These are phyloP conservation scores for Alsophila aescularia DNA, from an alignment of 2,888 invertebrate species.

Conservation along the genomic window DNA sequence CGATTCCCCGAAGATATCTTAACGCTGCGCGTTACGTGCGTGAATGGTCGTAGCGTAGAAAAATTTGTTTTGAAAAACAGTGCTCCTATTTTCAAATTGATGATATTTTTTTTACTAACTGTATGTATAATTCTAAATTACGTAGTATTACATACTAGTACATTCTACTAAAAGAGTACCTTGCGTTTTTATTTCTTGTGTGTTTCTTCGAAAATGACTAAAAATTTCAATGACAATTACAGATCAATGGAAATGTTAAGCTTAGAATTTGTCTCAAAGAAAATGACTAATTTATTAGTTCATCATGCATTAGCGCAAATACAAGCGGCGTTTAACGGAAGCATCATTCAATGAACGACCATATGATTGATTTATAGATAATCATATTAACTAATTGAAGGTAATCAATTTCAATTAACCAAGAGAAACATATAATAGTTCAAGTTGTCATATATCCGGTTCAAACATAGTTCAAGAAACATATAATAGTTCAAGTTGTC, in stretches of 20 bases:
- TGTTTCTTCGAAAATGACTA: too few species aligned
- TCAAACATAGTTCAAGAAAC: not conserved
- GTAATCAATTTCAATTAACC: conserved; percentile 10
- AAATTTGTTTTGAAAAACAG: not conserved
- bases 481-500: not conserved
- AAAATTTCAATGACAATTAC: too few species aligned
- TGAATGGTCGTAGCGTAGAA: too few species aligned
- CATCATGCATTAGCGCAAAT: not conserved
- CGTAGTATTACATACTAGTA: too few species aligned
- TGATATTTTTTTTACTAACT: too few species aligned
- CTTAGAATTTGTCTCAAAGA: too few species aligned
- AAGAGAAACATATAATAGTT: not conserved
- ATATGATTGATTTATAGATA: conserved; percentile 9
- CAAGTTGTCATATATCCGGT: not conserved
- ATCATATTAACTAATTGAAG: conserved; percentile 3
- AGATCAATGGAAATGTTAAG: too few species aligned
- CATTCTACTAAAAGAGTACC: too few species aligned
- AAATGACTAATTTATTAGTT: not conserved
- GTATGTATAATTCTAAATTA: too few species aligned
- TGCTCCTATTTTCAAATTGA: not conserved
- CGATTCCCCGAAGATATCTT: too few species aligned
- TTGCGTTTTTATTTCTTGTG: too few species aligned
- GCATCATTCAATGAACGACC: conserved; percentile 3
- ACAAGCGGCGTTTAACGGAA: conserved; percentile 1
- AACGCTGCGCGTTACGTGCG: too few species aligned